Conservation (phyloP, 2,113 vertebrate species). For the Halichoerus grypus region DNA sequence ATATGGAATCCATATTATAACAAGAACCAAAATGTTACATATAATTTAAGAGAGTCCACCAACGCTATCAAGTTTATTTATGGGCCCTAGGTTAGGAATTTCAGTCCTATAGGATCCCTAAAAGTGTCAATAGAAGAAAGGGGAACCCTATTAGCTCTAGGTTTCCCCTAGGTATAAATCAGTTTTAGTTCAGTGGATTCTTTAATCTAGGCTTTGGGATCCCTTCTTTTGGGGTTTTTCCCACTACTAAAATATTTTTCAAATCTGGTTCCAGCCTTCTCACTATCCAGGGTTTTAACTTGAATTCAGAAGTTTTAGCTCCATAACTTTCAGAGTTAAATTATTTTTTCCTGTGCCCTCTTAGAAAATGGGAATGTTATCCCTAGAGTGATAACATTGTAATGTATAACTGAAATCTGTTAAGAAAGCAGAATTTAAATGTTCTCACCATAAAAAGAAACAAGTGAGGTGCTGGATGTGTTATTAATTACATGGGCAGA, state of each 20-base stretch:
- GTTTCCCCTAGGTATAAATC: not conserved
- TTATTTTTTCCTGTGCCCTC: not conserved
- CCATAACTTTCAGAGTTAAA: not conserved
- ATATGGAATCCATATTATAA: constrained; percentile 16
- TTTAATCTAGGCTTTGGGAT: not conserved
- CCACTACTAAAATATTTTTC: not conserved
- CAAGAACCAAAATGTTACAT: constrained; percentile 30
- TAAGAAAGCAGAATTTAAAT: not conserved
- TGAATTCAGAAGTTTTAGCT: constrained; percentile 42
- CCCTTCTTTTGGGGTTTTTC: not conserved
- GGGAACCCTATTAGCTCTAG: not conserved
- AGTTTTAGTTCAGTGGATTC: not conserved
- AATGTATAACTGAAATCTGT: not conserved
- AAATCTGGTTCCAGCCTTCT: constrained; percentile 11
- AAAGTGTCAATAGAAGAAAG: not conserved
- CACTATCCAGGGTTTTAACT: not conserved
- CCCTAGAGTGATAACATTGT: not conserved
- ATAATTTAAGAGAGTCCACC: not conserved
- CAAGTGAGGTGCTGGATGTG: not conserved
- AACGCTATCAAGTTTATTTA: not conserved
- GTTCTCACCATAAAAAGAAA: not conserved
- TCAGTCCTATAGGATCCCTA: not conserved
- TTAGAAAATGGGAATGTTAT: not conserved
- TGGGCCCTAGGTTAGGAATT: not conserved
- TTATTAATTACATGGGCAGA: not conserved